Base-by-base conservation (phyloP, 64 coral and sea anemone species). In the Actinia tenebrosa region DNA sequence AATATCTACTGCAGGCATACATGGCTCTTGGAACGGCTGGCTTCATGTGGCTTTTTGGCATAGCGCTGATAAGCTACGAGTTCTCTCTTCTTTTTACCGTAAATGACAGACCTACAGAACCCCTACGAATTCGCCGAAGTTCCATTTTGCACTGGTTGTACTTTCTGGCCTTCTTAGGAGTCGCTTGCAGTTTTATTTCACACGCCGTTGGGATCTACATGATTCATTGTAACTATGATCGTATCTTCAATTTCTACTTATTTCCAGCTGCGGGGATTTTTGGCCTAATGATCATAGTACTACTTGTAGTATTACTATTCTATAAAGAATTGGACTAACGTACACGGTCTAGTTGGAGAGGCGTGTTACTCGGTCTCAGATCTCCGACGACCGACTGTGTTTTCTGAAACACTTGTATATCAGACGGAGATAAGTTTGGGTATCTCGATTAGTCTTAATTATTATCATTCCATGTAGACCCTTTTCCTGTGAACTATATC, bases 11-110 rank as follows among this genome's bases (percentile, higher is more conserved):
- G 30, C 30, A 37, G 30, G 19, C 45, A 50, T 81, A 81, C 79
- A 45, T 81, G 9, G 79, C 1, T 53, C 50, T 81, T 20, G 79
- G 44, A 5, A 52, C 79, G 7, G 46, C 50, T 20, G 79, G 79
- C 3, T 50, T 81, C 4, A 81, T 81, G 79, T 81, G 45, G 43
- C 50, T 81, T 50, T 81, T 81, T 23, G 50, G 79, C 79, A 50
- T 26, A 20, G 79, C 79, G 16, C 79, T 81, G 6, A 20, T 81
- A 20, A 50, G 44, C 20, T 81, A 81, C 79, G 22, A 81, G 79
- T 23, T 45, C 44, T 81, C 50, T 53, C 44, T 53, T 13, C 79
- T 81, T 3, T 81, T 81, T 44, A 81, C 45, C 30, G 30, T 37
- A 52, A 8, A 22, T 10, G 16, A 14, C 16, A 81, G 53, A 22